Evolutionary conservation across 2,888 invertebrate species (phyloP).

Genomic region (Cynaeus angustus): DNA sequence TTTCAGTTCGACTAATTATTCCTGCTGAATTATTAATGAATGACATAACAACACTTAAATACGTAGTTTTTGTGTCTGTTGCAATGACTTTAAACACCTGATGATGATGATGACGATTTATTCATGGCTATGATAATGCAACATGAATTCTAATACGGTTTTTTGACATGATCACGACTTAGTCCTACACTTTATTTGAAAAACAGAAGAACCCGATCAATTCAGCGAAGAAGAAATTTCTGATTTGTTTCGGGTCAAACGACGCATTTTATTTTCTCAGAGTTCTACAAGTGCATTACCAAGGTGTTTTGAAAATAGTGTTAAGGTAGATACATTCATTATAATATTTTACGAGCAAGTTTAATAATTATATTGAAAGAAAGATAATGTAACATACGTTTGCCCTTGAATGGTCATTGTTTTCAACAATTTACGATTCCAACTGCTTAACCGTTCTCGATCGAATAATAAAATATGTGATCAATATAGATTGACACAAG

Average conservation of each 20-base stretch:
- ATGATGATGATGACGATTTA: too few relatives aligned
- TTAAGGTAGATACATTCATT: constrained; percentile 5
- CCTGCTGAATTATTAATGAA: not conserved
- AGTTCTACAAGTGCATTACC: not conserved
- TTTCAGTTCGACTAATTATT: not conserved
- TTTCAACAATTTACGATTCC: constrained; percentile 8
- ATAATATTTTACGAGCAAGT: constrained; percentile 1
- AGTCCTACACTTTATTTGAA: too few relatives aligned
- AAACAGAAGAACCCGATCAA: too few relatives aligned
- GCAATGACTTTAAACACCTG: not conserved
- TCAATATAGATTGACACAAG: not conserved
- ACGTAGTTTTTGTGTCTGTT: not conserved
- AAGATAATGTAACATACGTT: constrained; percentile 19
- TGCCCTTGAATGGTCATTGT: constrained; percentile 22
- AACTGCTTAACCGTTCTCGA: constrained; percentile 1
- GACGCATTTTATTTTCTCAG: too few relatives aligned
- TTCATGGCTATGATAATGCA: not conserved
- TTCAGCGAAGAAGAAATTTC: not conserved
- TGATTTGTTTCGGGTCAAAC: too few relatives aligned
- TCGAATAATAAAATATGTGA: not conserved
- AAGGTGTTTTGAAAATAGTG: not conserved
- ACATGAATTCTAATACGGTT: not conserved
- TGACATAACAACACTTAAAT: not conserved
- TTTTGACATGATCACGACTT: not conserved
- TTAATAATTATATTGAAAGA: not conserved